phyloP scores from a whole-genome alignment of 2,888 invertebrate species.

The Drosophila nigritarsus region DNA sequence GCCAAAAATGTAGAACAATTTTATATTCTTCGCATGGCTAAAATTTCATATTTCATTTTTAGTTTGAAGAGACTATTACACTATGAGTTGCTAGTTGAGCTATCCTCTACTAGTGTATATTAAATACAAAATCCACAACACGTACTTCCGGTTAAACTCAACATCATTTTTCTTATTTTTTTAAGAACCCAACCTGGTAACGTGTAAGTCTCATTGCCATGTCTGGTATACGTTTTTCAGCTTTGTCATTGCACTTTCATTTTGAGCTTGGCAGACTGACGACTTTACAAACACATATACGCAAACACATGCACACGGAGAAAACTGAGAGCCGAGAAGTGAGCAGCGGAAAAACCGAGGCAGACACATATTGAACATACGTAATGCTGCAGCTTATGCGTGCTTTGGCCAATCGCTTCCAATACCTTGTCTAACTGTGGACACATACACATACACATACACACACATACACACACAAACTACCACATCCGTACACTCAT shows the following conservation, averaged over 20 bases:
- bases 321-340: not conserved
- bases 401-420: conserved; percentile 66
- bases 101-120: conserved; percentile 1
- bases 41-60: not conserved
- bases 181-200: conserved; percentile 12
- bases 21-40: not conserved
- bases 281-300: conserved; percentile 10
- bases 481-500: not conserved
- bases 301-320: conserved; percentile 8
- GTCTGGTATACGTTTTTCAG: conserved; percentile 63
- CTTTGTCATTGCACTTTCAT: conserved; percentile 81
- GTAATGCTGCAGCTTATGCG: conserved; percentile 73
- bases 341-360: conserved; percentile 4
- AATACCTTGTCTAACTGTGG: conserved; percentile 26
- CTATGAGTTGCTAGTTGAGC: not conserved
- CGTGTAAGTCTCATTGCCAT: conserved; percentile 47
- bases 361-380: conserved; percentile 57
- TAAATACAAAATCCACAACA: conserved; percentile 47
- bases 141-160: conserved; percentile 64
- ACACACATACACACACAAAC: not conserved
- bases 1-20: not conserved
- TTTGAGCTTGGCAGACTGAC: conserved; percentile 53
- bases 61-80: not conserved
- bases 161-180: conserved; percentile 36
- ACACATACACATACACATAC: not conserved